Evolutionary conservation across 2,797 vertebrate genomes (phyloP), one percentile per base, ranked within the genome.

Genomic region (Yasuhikotakia modesta): DNA sequence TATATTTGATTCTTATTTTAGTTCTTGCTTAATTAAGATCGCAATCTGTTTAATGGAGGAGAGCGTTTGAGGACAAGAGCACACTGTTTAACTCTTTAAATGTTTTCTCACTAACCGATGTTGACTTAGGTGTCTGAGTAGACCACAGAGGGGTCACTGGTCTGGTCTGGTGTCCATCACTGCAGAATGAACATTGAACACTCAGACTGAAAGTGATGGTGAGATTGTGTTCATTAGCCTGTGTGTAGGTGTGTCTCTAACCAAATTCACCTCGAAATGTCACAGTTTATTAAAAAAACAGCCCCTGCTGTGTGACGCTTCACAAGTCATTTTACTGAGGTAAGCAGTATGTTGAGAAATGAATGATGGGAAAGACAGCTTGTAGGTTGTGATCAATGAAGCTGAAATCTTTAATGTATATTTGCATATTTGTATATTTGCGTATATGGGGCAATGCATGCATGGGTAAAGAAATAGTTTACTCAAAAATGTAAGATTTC

Each of bases 51-150:
- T 72, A n/a, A 63, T 58, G 52, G 52, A 73, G 12, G 32, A 55
- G 24, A 32, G 0, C 13, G 16, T 74, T 79, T 72, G 27, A 46
- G 74, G 72, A 68, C 74, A 77, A 53, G 39, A 76, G 71, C n/a
- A 7, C 7, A 22, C 73, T 81, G 79, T 80, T 80, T 68, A 78
- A 81, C 76, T 67, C 64, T 82, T 77, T 78, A 48, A 30, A 69
- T 81, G 30, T 70, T 83, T 73, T 79, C 70, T 63, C 27, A 55
- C 12, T 64, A 32, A n/a, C 79, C 86, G 78, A 65, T 94, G 88
- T 93, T 94, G 92, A 91, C 87, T 88, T 89, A 87, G 74, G 80
- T 89, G 91, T 93, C 93, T 92, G 89, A 86, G 80, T 85, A 87
- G 84, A 91, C 91, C 91, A 83, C 90, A 90, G 87, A 89, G 89